Evolutionary conservation across 2,888 invertebrate species (phyloP).

Genomic region (Orthosia cruda): DNA sequence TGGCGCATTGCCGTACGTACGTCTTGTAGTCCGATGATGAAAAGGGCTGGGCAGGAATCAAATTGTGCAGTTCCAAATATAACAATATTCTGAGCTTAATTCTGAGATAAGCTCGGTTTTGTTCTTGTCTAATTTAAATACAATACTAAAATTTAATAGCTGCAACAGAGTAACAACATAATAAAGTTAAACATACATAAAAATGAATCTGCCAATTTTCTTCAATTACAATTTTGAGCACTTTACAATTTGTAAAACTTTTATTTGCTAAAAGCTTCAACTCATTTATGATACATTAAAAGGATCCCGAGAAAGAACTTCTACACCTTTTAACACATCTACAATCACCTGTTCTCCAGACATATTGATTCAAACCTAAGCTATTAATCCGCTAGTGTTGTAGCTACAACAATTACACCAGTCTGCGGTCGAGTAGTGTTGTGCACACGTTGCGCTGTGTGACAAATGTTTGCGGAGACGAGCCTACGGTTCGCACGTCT

Average conservation of each 20-base stretch:
- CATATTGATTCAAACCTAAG: constrained; percentile 58
- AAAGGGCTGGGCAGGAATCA: too few relatives aligned
- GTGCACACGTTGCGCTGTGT: constrained; percentile 64
- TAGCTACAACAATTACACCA: constrained; percentile 63
- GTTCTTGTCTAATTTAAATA: too few relatives aligned
- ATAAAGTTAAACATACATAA: not conserved
- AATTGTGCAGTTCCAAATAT: too few relatives aligned
- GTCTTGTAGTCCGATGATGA: too few relatives aligned
- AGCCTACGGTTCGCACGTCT: constrained; percentile 75
- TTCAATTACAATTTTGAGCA: constrained; percentile 9
- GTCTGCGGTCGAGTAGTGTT: constrained; percentile 71
- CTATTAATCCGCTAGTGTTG: constrained; percentile 64
- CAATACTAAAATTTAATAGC: too few relatives aligned
- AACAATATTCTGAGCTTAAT: too few relatives aligned
- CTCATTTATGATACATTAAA: not conserved
- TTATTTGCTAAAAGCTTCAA: not conserved
- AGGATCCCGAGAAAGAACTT: not conserved
- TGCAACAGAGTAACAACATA: not conserved
- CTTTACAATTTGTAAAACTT: not conserved
- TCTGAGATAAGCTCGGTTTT: too few relatives aligned
- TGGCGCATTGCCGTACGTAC: too few relatives aligned
- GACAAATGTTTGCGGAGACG: constrained; percentile 79
- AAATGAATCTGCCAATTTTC: constrained; percentile 17
- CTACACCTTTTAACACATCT: not conserved
- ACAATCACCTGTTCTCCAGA: constrained; percentile 43